These are phyloP conservation scores for Montifringilla adamsi DNA, from an alignment of 2,113 vertebrate species.

Conservation along the genomic window DNA sequence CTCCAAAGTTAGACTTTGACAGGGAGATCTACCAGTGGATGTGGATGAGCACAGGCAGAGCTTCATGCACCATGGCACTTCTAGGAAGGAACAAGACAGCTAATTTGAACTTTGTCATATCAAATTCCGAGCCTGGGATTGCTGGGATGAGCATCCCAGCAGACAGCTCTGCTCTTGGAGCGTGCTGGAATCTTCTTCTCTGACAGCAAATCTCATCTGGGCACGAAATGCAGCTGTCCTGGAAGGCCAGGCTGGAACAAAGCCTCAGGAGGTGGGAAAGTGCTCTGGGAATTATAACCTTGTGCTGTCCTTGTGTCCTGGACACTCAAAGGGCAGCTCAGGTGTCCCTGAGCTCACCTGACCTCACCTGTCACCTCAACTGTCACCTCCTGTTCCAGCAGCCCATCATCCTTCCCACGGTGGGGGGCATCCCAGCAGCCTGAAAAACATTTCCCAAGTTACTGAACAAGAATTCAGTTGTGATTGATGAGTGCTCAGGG, in stretches of 20 bases:
- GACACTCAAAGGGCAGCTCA: background rate
- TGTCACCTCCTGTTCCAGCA: no score
- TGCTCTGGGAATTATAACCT: background rate
- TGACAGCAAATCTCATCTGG: background rate
- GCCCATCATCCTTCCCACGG: background rate
- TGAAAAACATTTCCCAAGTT: background rate
- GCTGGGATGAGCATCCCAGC: background rate
- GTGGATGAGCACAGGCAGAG: background rate
- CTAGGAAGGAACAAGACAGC: slow-evolving; percentile 1
- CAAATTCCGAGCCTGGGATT: background rate
- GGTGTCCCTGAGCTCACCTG: background rate
- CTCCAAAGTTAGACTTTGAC: background rate
- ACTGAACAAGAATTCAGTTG: background rate
- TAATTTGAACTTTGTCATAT: background rate
- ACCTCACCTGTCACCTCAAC: background rate
- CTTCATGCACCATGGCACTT: background rate
- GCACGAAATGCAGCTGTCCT: background rate
- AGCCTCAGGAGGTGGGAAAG: background rate
- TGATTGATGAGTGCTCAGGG: background rate
- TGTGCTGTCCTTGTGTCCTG: background rate
- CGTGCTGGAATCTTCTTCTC: background rate
- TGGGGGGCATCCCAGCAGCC: background rate
- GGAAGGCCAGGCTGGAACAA: background rate
- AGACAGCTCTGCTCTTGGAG: background rate
- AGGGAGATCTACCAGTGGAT: background rate